Evolutionary conservation across 2,113 vertebrate genomes (phyloP).

Genomic region (Monopterus albus): DNA sequence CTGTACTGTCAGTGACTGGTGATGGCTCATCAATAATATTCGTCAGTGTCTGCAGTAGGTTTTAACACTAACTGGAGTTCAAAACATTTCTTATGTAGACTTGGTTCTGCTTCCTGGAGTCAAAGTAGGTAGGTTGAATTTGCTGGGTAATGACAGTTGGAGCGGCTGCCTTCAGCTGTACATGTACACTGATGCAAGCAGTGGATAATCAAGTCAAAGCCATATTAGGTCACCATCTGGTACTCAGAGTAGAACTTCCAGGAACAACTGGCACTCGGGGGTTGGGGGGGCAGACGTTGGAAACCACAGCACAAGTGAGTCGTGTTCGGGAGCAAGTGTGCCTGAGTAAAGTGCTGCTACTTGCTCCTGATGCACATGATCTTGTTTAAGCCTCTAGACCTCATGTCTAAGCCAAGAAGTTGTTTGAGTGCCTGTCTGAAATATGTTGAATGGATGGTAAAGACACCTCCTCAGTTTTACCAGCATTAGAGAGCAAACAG

Average conservation of each 20-base stretch:
- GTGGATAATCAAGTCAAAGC: conserved; percentile 18
- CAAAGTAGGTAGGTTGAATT: conserved; percentile 10
- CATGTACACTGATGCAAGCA: conserved; percentile 3
- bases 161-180: conserved; percentile 10
- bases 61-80: too few species aligned
- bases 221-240: conserved; percentile 65
- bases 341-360: conserved; percentile 11
- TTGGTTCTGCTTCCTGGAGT: conserved; percentile 23
- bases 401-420: conserved; percentile 43
- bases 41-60: too few species aligned
- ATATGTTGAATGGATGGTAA: background rate
- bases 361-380: conserved; percentile 45
- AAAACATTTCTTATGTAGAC: too few species aligned
- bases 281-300: conserved; percentile 8
- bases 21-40: too few species aligned
- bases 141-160: conserved; percentile 15
- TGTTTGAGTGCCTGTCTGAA: conserved; percentile 42
- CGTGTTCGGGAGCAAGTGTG: conserved; percentile 30
- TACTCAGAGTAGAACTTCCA: conserved; percentile 45
- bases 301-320: conserved; percentile 38
- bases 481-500: conserved; percentile 21
- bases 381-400: conserved; percentile 44
- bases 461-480: conserved; percentile 6
- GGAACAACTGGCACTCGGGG: conserved; percentile 55
- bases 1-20: conserved; percentile 11